These are phyloP conservation scores for pig (Sus scrofa) DNA, from an alignment of 2,113 vertebrate species.

Conservation along the genomic window DNA sequence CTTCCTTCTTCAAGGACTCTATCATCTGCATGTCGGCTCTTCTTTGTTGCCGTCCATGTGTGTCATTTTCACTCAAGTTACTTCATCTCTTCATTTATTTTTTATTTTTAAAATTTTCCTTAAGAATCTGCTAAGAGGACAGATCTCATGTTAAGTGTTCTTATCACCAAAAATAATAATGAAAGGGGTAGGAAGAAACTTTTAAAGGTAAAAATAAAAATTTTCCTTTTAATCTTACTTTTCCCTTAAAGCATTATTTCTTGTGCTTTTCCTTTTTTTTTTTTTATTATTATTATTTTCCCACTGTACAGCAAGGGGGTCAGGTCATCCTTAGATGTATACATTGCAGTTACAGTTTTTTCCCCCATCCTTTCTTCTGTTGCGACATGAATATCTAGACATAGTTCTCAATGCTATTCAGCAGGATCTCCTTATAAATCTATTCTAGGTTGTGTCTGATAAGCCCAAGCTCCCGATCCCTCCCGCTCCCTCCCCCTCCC, in stretches of 20 bases:
- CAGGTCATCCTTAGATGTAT: too few relatives aligned
- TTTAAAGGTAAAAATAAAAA: neutral
- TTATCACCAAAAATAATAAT: neutral
- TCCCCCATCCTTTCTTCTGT: too few relatives aligned
- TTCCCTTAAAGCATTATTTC: neutral
- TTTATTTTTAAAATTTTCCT: neutral
- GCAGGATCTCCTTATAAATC: too few relatives aligned
- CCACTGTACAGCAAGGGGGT: too few relatives aligned
- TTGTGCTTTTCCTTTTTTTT: too few relatives aligned
- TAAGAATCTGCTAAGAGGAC: neutral
- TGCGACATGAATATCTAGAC: too few relatives aligned
- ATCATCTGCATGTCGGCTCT: neutral
- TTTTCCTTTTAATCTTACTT: neutral
- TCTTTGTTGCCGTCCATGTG: neutral
- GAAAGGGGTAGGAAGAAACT: neutral
- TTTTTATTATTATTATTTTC: too few relatives aligned
- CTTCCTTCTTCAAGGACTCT: neutral
- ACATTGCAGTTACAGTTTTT: too few relatives aligned
- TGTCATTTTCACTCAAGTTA: neutral
- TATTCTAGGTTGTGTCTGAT: too few relatives aligned
- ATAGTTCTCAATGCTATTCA: too few relatives aligned
- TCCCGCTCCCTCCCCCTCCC: too few relatives aligned
- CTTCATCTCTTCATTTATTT: neutral
- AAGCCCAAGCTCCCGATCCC: too few relatives aligned
- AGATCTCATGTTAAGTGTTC: neutral